Conservation (phyloP, 2,797 vertebrate species). For the Thamnophis elegans region DNA sequence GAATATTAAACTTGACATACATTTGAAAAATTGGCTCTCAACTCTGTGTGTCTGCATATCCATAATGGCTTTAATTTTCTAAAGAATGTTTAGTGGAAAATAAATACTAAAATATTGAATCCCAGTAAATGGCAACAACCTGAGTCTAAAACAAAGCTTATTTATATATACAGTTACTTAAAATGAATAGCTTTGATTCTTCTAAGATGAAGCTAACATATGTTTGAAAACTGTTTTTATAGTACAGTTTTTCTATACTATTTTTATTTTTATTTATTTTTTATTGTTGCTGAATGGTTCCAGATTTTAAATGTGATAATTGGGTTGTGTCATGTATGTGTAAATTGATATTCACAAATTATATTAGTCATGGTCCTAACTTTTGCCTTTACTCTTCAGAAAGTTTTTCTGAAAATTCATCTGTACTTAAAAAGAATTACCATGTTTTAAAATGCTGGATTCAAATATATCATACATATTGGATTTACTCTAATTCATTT, state of each 20-base stretch:
- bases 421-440: neutral
- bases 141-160: neutral
- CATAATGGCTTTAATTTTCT: slow-evolving; percentile 27
- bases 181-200: neutral
- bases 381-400: neutral
- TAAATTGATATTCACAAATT: neutral
- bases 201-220: neutral
- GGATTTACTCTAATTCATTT: neutral
- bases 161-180: neutral
- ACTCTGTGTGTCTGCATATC: neutral
- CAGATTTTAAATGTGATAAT: neutral
- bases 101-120: neutral
- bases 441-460: neutral
- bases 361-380: neutral
- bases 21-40: slow-evolving; percentile 9
- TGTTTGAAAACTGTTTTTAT: neutral
- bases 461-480: neutral
- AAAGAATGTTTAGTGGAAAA: slow-evolving; percentile 6
- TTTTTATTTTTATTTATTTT: neutral
- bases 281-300: neutral
- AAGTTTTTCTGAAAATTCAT: neutral
- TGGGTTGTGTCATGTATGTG: neutral
- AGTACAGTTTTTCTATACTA: neutral
- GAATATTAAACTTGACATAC: slow-evolving; percentile 2
- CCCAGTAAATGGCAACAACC: neutral